These are phyloP conservation scores for Chaetodon trifasciatus DNA, from an alignment of 2,797 vertebrate genomes.

Conservation along the genomic window DNA sequence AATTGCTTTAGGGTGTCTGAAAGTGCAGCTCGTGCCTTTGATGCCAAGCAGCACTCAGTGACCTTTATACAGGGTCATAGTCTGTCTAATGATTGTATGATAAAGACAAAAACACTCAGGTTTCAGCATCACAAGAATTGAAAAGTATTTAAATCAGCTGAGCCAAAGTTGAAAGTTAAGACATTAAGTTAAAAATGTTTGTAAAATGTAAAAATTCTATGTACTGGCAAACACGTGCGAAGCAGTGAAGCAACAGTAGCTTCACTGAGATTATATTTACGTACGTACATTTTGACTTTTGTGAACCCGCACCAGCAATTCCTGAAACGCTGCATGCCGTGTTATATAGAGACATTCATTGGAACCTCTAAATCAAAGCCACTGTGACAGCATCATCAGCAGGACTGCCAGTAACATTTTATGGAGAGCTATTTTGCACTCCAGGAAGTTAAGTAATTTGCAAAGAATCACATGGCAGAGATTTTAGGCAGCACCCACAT, in stretches of 20 bases:
- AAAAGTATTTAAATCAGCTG: not conserved
- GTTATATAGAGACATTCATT: conserved; percentile 43
- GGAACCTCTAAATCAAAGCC: conserved; percentile 49
- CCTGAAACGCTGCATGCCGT: conserved; percentile 29
- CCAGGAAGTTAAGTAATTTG: conserved; percentile 19
- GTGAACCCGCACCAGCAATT: conserved; percentile 11
- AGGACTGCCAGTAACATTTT: conserved; percentile 44
- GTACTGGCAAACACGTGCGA: not conserved
- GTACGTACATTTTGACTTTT: conserved; percentile 24
- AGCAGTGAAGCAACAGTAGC: conserved; percentile 4
- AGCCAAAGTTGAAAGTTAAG: not conserved
- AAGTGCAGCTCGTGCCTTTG: conserved; percentile 31
- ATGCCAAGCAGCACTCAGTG: conserved; percentile 55
- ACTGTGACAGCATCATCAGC: conserved; percentile 44
- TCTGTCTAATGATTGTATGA: conserved; percentile 16
- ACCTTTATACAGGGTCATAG: conserved; percentile 49
- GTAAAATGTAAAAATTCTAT: no score
- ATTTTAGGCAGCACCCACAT: not conserved
- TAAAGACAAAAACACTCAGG: not conserved
- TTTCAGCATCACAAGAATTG: not conserved
- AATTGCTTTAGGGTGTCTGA: conserved; percentile 25
- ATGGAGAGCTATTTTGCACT: conserved; percentile 49
- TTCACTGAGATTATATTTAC: conserved; percentile 3
- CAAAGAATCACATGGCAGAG: conserved; percentile 15
- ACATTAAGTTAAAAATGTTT: not conserved